A percentile compares a stretch with the other conserved stretches of the same genome.
These are phyloP conservation scores for Diaperis boleti DNA, from an alignment of 2,888 invertebrate species.

Conservation along the genomic window DNA sequence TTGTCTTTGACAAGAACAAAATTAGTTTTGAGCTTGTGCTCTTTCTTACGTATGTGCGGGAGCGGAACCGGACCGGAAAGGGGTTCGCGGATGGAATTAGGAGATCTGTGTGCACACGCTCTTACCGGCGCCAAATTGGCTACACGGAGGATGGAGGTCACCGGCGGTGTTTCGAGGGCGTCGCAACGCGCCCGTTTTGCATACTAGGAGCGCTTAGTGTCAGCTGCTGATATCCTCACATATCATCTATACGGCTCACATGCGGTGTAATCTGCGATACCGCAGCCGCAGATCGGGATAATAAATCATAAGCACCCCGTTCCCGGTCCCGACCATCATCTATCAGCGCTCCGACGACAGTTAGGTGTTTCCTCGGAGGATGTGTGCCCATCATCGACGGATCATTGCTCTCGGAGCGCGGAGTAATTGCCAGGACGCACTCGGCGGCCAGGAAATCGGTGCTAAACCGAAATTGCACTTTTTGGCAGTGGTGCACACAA, in stretches of 20 bases:
- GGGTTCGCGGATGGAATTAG: slow-evolving; percentile 28
- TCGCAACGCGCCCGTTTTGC: slow-evolving; percentile 52
- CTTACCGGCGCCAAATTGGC: not conserved
- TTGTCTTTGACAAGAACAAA: slow-evolving; percentile 54
- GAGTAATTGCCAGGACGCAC: slow-evolving; percentile 1
- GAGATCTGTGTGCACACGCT: slow-evolving; percentile 5
- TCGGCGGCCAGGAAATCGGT: too few relatives aligned
- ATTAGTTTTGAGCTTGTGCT: slow-evolving; percentile 48
- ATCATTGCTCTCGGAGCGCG: slow-evolving; percentile 17
- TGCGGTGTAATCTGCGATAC: slow-evolving; percentile 64
- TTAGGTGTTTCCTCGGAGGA: slow-evolving; percentile 45
- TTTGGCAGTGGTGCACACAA: too few relatives aligned
- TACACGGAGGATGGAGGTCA: too few relatives aligned
- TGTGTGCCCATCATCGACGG: slow-evolving; percentile 27
- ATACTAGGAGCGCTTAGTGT: slow-evolving; percentile 61
- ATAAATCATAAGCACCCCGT: slow-evolving; percentile 64
- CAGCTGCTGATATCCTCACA: slow-evolving; percentile 63
- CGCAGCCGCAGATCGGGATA: slow-evolving; percentile 63
- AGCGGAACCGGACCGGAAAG: slow-evolving; percentile 23
- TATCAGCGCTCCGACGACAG: slow-evolving; percentile 55
- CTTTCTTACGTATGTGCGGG: slow-evolving; percentile 23
- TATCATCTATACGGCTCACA: slow-evolving; percentile 63
- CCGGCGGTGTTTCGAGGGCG: too few relatives aligned
- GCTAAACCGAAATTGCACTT: too few relatives aligned
- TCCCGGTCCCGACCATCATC: slow-evolving; percentile 57